Base-by-base conservation (phyloP, 2,888 invertebrate species). In the Erebia palarica region DNA sequence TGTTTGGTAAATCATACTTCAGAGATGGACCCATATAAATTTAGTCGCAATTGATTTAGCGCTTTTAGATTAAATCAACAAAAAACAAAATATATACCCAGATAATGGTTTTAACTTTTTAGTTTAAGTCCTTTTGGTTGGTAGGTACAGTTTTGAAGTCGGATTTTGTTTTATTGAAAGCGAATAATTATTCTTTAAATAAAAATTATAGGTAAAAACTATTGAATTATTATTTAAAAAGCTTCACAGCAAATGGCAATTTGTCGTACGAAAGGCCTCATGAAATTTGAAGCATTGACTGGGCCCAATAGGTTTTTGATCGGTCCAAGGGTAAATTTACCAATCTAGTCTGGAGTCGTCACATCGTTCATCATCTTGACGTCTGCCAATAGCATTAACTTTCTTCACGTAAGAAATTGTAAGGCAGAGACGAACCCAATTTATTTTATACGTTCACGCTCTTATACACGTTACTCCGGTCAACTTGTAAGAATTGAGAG, bases 331-430 rank as follows among this genome's bases (percentile, higher is more conserved):
- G 76, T 72, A 63, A 73, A 75, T 74, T 72, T 75, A 76, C 75
- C 79, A 76, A 76, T 80, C 76, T 74, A 76, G 72, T 77, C 75
- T 75, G 73, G 78, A 79, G 57, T 68, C 72, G 66, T 73, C 80
- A 78, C 76, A 71, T 84, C 85, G 81, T 88, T 81, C 81, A 88
- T 90, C 88, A 90, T 84, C 78, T 78, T 79, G 86, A 85, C 86
- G 87, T 85, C 85, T 89, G 89, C 82, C 89, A 88, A 88, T 88
- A 87, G 80, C 87, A 87, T 80, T 83, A 82, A 83, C 84, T 82
- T 88, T 84, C 84, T 83, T 83, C 83, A 82, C 78, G 77, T 78
- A 79, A 78, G 74, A 80, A 83, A 85, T 86, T 81, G 78, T 75
- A 68, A 75, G 77, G 69, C 72, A 78, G 78, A 78, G 79, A 78